A percentile compares a stretch with the other conserved stretches of the same genome.
Evolutionary conservation across 1,140 invertebrate species (phyloP).

Genomic region (Caenorhabditis latens): DNA sequence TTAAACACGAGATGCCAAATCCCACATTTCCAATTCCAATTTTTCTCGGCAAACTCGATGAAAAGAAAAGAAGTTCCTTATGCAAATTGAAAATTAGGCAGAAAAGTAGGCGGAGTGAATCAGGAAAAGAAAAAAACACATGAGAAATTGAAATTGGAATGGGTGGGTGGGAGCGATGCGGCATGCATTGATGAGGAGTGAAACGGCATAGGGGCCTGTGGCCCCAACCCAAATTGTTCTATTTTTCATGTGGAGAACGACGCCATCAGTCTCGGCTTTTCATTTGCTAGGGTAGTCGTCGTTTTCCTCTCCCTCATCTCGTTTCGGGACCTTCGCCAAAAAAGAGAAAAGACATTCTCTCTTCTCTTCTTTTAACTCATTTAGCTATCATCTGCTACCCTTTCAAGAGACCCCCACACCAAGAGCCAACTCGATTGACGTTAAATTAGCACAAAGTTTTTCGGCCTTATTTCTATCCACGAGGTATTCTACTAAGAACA

Average conservation of each 20-base stretch:
- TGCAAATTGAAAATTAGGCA: neutral
- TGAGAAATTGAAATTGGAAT: constrained; percentile 36
- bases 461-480: neutral
- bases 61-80: neutral
- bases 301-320: neutral
- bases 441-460: neutral
- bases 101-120: constrained; percentile 4
- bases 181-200: constrained; percentile 53
- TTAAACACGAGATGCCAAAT: neutral
- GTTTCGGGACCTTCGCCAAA: constrained; percentile 31
- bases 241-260: constrained; percentile 52
- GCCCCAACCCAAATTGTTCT: constrained; percentile 48
- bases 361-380: constrained; percentile 26
- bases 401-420: constrained; percentile 26
- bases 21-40: neutral
- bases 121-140: neutral
- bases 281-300: constrained; percentile 48
- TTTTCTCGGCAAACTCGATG: neutral
- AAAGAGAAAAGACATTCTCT: constrained; percentile 20
- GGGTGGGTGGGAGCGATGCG: constrained; percentile 13
- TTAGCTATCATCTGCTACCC: constrained; percentile 51
- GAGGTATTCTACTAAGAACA: neutral
- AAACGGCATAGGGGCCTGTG: constrained; percentile 28
- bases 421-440: constrained; percentile 22
- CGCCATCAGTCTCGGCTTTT: constrained; percentile 45